Percentiles rank a stretch among this genome's conserved stretches.
Evolutionary conservation across 2,113 vertebrate genomes (phyloP).

Genomic region (Oncorhynchus mykiss): DNA sequence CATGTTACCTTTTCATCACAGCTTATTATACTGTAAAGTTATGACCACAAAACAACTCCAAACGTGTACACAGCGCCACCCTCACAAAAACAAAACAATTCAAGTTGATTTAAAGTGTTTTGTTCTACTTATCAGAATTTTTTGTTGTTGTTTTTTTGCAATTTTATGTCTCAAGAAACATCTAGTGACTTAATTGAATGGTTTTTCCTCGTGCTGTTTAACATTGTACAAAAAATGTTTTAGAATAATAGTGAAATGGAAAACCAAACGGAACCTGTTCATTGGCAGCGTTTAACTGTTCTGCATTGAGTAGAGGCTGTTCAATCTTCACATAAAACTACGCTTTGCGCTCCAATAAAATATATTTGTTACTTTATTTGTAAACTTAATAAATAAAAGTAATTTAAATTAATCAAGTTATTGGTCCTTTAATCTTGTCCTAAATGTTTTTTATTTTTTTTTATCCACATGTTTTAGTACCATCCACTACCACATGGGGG

Average conservation of each 20-base stretch:
- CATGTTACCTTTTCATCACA: background rate
- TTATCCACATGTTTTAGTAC: background rate
- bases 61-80: background rate
- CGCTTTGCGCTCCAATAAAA: conserved; percentile 77
- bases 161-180: conserved; percentile 73
- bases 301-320: conserved; percentile 86
- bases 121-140: background rate
- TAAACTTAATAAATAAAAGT: conserved; percentile 83
- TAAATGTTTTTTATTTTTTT: too few species aligned
- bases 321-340: conserved; percentile 76
- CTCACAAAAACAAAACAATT: background rate
- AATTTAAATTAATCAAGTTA: conserved; percentile 77
- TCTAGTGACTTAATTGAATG: conserved; percentile 59
- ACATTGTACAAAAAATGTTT: conserved; percentile 83
- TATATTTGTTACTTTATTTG: conserved; percentile 86
- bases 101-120: background rate
- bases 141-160: conserved; percentile 73
- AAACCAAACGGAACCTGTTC: conserved; percentile 71
- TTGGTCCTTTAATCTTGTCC: background rate
- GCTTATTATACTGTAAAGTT: background rate
- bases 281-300: conserved; percentile 81
- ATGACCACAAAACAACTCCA: background rate
- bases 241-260: conserved; percentile 69
- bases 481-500: too few species aligned
- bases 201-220: conserved; percentile 84